Base-by-base conservation (phyloP, 1,140 invertebrate species). In the Leucophenga varia region DNA sequence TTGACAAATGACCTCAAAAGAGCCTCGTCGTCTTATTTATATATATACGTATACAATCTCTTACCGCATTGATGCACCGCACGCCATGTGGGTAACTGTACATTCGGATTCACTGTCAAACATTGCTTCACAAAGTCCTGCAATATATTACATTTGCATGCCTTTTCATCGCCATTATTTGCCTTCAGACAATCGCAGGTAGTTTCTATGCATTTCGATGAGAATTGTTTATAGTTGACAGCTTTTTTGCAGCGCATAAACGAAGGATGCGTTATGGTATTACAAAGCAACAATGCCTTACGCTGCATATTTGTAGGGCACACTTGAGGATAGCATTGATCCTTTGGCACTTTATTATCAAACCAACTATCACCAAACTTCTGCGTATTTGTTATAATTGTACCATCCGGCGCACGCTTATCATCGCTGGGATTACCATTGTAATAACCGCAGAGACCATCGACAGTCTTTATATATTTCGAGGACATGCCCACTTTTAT, bases 381-480 rank as follows among this genome's bases (percentile, higher is more conserved):
- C 28, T 80, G 77, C 0, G 83, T 84, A 9, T 79, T 83, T n/a
- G 74, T 61, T 2, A 85, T 81, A 9, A 79, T 54, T 16, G 55
- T 70, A 1, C 88, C 89, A 65, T 85, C 80, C 0, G 89, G 88
- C 48, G 82, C 80, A 9, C 82, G 77, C 37, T 83, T 84, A 61
- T 93, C 90, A 64, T 91, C 87, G 17, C 57, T 52, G 0, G 71
- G 44, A 20, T 82, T 73, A 1, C 83, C 83, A 72, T 89, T 86
- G 61, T 84, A 90, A 44, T 81, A 85, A 3, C 90, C 90, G 59
- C 90, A 93, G 1, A 93, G 61, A 1, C 90, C 90, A 59, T 89
- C 86, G 0, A 92, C 82, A 38, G 80, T 74, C 2, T 79, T 76
- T 21, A 74, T 57, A 25, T 85, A 77, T 53, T 81, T 81, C n/a